Conservation (phyloP, 2,797 vertebrate species). For the Malacoraja senta region DNA sequence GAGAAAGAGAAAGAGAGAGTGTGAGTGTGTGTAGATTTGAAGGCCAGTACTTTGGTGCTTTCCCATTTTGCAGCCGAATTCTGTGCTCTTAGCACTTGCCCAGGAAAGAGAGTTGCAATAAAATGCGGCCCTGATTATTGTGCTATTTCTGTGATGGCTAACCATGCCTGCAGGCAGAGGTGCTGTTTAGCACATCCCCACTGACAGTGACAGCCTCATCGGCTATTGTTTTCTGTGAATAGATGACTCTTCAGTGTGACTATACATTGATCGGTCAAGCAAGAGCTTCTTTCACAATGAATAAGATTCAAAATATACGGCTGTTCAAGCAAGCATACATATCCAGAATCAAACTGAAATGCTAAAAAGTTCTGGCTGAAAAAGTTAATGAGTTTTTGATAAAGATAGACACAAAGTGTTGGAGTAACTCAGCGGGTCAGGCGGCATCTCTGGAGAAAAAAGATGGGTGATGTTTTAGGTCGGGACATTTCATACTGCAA, state of each 20-base stretch:
- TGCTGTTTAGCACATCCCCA: slow-evolving; percentile 42
- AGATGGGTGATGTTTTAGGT: no score
- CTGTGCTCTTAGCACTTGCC: slow-evolving; percentile 4
- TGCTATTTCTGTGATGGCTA: slow-evolving; percentile 39
- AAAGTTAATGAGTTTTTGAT: slow-evolving; percentile 16
- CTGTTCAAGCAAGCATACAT: background rate
- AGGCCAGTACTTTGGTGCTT: slow-evolving; percentile 34
- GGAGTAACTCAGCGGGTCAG: no score
- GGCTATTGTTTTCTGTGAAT: slow-evolving; percentile 41
- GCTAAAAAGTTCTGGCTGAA: background rate
- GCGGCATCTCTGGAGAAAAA: no score
- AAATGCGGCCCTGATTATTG: slow-evolving; percentile 4
- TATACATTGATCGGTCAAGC: slow-evolving; percentile 42
- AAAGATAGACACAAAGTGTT: no score
- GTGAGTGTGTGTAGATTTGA: background rate
- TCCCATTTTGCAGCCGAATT: background rate
- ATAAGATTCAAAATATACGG: slow-evolving; percentile 19
- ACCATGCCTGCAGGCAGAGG: slow-evolving; percentile 43
- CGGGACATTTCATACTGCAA: no score
- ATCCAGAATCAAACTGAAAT: slow-evolving; percentile 1
- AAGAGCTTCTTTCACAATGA: slow-evolving; percentile 28
- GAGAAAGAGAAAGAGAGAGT: background rate
- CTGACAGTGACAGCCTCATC: slow-evolving; percentile 42
- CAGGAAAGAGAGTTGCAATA: slow-evolving; percentile 35
- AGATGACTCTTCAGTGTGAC: slow-evolving; percentile 42